Evolutionary conservation across 2,113 vertebrate species (phyloP), one percentile per base, ranked within the genome.

Genomic region (Urocolius indicus): DNA sequence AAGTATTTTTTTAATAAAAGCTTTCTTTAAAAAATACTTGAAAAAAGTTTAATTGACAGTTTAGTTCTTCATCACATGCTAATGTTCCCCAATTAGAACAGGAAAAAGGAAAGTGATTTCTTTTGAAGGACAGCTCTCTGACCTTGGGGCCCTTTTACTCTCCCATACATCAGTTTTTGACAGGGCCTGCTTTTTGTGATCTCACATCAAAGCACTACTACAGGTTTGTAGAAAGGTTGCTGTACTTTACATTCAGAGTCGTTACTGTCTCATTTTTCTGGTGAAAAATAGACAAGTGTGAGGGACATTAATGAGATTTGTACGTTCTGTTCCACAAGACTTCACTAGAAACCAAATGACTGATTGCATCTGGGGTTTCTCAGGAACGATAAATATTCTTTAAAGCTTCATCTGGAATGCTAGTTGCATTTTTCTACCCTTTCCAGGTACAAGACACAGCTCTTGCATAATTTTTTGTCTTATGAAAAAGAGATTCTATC

Each of bases 101-200:
- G 82, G 91, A 69, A 75, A 94, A 93, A 63, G 77, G 81, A 68
- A 94, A 89, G 88, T 90, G 84, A 78, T 86, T 89, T 79, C 79
- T 77, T 24, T 82, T 96, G 94, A 95, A 94, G 81, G 93, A 82
- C 92, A 94, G 78, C 66, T 77, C 71, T 86, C 59, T 81, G 92
- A 89, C 91, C 95, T 92, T 34, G 84, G 45, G 52, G 76, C 17
- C 92, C 30, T 89, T 57, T 65, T 32, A 45, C 75, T 79, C 57
- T 85, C 62, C 73, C 78, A 89, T 86, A 11, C 82, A 62, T 95
- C 91, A 78, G 43, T 46, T 83, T 84, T 61, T 82, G 90, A 93
- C 91, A 89, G 82, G 38, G 43, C 66, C 94, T 97, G 95, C 91
- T 95, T 93, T 93, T 93, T 95, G 89, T 95, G 84, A 61, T 76